Base-by-base conservation (phyloP, 2,113 vertebrate species). In the Willisornis vidua region DNA sequence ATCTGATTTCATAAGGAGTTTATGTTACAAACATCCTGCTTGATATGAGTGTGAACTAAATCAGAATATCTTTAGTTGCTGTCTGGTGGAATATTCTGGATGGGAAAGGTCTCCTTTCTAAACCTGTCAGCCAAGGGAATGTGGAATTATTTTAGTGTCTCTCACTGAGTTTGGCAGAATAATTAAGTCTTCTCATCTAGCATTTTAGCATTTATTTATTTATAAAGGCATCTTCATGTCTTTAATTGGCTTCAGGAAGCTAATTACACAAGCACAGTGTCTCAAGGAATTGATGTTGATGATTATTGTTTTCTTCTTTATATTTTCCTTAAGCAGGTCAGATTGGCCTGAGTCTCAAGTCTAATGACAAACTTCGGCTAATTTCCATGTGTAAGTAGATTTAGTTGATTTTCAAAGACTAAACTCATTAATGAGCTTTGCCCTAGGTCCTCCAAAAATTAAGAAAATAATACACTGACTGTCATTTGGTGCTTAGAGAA, bases 231-330 rank as follows among this genome's bases (percentile, higher is more conserved):
- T 45, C 57, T 89, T 90, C 26, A 19, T 80, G 28, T 18, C 5
- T 84, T 94, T 93, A 92, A 93, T 94, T 93, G 66, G 29, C 89
- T 96, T 97, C 84, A 78, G 52, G 86, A 35, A 94, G 66, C 81
- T 97, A 84, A 96, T 92, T 66, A 58, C 46, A 76, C 35, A 31
- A 87, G 77, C 2, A 4, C 68, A 26, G 24, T 33, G 37, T 85
- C 52, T 43, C 70, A 83, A 62, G 57, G 74, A 77, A 93, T 89
- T 93, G 57, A 89, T 87, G 46, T 54, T 87, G 63, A 59, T 90
- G 67, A 79, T 90, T 91, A 61, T 48, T 85, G 13, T 70, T 93
- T 71, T 76, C 26, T 70, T 45, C 19, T 59, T 66, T 61, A 49
- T 25, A 43, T 76, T 93, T 67, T 55, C 29, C 61, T 91, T 92